These are phyloP conservation scores for Drosophila nigromelanica DNA, from an alignment of 1,140 invertebrate species.

Conservation along the genomic window DNA sequence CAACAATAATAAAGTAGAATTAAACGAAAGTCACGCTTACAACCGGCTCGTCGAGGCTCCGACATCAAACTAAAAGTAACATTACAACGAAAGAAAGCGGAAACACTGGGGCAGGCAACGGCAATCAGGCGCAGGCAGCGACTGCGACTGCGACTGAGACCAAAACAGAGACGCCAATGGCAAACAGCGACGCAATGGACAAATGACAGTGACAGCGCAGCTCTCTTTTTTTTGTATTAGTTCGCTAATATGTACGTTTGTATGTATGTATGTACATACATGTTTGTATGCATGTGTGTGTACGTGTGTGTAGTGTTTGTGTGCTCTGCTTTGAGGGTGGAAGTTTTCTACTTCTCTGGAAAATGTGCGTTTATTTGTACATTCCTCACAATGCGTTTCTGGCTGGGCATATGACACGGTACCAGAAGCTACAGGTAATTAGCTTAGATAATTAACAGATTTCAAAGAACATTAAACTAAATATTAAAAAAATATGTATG, in stretches of 20 bases:
- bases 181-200: conserved; percentile 43
- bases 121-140: conserved; percentile 62
- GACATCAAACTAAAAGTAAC: conserved; percentile 81
- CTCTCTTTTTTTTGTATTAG: conserved; percentile 70
- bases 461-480: no score
- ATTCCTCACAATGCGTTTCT: conserved; percentile 67
- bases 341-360: conserved; percentile 82
- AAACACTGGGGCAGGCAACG: conserved; percentile 78
- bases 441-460: neutral
- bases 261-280: conserved; percentile 18
- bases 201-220: conserved; percentile 74
- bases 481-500: no score
- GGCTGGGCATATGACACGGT: conserved; percentile 56
- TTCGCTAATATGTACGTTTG: conserved; percentile 47
- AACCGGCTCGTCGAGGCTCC: conserved; percentile 76
- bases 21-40: conserved; percentile 80
- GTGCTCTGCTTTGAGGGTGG: conserved; percentile 73
- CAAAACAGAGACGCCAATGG: conserved; percentile 21
- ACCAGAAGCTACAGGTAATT: conserved; percentile 22
- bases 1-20: conserved; percentile 72
- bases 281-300: conserved; percentile 16
- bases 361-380: conserved; percentile 81
- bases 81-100: conserved; percentile 82
- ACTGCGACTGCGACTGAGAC: conserved; percentile 55
- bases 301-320: conserved; percentile 46